A percentile compares a stretch with the other conserved stretches of the same genome.
Evolutionary conservation across 2,797 vertebrate species (phyloP).

Genomic region (Ctenosaura bakeri): DNA sequence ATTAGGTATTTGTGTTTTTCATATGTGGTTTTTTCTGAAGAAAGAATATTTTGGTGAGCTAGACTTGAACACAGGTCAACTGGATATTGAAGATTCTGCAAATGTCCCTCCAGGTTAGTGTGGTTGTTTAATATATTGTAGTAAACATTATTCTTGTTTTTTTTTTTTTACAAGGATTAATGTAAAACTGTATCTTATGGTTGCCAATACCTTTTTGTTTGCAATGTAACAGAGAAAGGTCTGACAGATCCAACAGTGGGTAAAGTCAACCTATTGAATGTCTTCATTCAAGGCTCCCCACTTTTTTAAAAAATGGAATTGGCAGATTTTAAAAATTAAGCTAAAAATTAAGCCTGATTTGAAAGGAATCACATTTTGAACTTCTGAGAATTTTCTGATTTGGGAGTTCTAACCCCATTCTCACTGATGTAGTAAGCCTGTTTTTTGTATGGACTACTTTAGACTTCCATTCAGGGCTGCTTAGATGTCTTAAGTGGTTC

Average conservation of each 20-base stretch:
- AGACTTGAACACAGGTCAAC: slow-evolving; percentile 87
- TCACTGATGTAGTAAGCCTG: neutral
- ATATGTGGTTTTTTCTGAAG: slow-evolving; percentile 79
- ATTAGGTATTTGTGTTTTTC: slow-evolving; percentile 36
- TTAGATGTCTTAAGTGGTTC: neutral
- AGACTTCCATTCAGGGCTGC: neutral
- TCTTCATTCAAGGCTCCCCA: neutral
- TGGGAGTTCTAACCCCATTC: neutral
- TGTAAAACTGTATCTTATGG: neutral
- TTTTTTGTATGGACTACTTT: neutral
- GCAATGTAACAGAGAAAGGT: neutral
- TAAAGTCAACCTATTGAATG: neutral
- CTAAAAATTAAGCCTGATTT: slow-evolving; percentile 6
- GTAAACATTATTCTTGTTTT: neutral
- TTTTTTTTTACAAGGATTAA: neutral
- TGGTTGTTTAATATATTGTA: neutral
- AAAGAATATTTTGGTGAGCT: slow-evolving; percentile 91
- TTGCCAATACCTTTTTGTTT: neutral
- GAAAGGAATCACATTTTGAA: neutral
- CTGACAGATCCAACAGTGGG: neutral
- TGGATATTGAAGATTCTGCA: slow-evolving; percentile 94
- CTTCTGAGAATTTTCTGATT: neutral
- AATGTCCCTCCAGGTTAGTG: slow-evolving; percentile 91
- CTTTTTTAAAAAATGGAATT: neutral
- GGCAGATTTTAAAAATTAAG: neutral